A percentile compares a stretch with the other conserved stretches of the same genome.
phyloP scores from a whole-genome alignment of 2,113 vertebrate genomes.

The Gadus chalcogrammus region DNA sequence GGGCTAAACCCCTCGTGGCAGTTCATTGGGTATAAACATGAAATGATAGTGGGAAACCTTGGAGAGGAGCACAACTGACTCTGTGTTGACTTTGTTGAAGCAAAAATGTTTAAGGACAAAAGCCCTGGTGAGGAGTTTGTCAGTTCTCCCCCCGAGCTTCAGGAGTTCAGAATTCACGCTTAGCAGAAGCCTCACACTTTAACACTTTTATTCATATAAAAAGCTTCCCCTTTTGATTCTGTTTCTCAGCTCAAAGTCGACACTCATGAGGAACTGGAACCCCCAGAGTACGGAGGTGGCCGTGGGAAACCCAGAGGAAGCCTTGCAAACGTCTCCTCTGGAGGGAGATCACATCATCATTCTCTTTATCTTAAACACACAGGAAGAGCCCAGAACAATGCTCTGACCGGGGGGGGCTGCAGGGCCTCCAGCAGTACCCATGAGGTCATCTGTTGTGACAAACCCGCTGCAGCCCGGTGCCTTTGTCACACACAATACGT shows the following conservation, averaged over 20 bases:
- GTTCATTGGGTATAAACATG: background rate
- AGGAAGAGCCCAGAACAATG: conserved; percentile 72
- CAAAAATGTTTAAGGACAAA: background rate
- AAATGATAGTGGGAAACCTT: background rate
- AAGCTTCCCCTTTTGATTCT: background rate
- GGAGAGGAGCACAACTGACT: background rate
- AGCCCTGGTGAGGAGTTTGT: background rate
- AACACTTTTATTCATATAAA: background rate
- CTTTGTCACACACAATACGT: conserved; percentile 44
- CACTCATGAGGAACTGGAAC: conserved; percentile 20
- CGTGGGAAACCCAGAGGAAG: background rate
- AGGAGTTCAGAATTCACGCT: background rate
- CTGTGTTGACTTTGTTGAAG: background rate
- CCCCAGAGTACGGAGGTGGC: background rate
- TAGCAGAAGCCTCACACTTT: background rate
- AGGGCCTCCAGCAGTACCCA: conserved; percentile 49
- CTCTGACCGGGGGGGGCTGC: conserved; percentile 46
- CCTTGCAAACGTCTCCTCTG: conserved; percentile 28
- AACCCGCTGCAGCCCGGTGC: conserved; percentile 49
- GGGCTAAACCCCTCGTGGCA: background rate
- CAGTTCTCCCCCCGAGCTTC: background rate
- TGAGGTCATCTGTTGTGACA: conserved; percentile 73
- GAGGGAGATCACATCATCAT: conserved; percentile 45
- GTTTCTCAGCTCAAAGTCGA: conserved; percentile 6
- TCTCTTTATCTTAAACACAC: conserved; percentile 45